Evolutionary conservation across 2,113 vertebrate species (phyloP), one percentile per base, ranked within the genome.

Genomic region (Oryzias woworae): DNA sequence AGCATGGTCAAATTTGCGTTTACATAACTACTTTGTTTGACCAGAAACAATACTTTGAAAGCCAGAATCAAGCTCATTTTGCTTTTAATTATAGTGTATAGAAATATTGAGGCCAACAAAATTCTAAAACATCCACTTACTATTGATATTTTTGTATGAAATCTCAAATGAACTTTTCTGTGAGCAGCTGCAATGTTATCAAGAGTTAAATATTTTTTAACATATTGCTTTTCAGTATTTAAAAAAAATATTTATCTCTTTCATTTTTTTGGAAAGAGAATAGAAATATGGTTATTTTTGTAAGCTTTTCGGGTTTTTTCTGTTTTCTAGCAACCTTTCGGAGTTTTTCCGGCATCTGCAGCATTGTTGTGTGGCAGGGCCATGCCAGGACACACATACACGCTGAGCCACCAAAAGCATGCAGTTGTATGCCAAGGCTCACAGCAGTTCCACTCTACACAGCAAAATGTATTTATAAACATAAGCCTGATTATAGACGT

Each of bases 401-500:
- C 73, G 50, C n/a, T 50, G 68, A 87, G 81, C 77, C 72, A 71
- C 73, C 60, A 55, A 78, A 81, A 78, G 67, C 63, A 78, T 53
- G 66, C 75, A 48, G 73, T 51, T 50, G 77, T 44, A 71, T 87
- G 80, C 86, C 84, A 82, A 86, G 77, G 69, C 80, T 73, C 78
- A 72, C 75, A 85, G 86, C 81, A 65, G 83, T 90, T 88, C 83
- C 86, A 81, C 87, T 81, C 75, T 75, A 84, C 88, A 85, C 89
- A 92, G 90, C 90, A 92, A 89, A 91, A 92, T 89, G 80, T 92
- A 92, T 92, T 93, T 92, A 89, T 91, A 93, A 88, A 73, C 70
- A 64, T 84, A 86, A 86, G 85, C 87, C 76, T 54, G 72, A 78
- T 71, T 72, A 62, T 73, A 79, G 76, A 85, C 75, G 46, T 68